Evolutionary conservation across 2,888 invertebrate genomes (phyloP).

Genomic region (Dasypogon diadema): DNA sequence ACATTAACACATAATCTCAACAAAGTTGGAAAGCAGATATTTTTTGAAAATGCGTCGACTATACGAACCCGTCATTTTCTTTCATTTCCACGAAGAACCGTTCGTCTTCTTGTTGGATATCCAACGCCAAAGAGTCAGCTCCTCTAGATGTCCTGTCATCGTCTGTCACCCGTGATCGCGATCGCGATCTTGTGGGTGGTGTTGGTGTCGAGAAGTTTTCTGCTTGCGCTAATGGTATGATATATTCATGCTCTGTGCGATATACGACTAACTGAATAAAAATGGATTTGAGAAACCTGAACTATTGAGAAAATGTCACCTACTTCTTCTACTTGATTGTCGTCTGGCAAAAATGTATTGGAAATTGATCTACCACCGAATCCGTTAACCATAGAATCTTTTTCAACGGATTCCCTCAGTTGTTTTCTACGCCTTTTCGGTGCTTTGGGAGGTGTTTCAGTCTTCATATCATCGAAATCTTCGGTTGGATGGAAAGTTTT

Average conservation of each 20-base stretch:
- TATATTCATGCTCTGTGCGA: slow-evolving; percentile 76
- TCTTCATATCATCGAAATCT: slow-evolving; percentile 40
- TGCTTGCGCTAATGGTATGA: slow-evolving; percentile 72
- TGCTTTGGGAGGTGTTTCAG: slow-evolving; percentile 64
- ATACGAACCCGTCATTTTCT: slow-evolving; percentile 66
- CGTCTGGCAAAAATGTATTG: slow-evolving; percentile 65
- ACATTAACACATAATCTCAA: background rate
- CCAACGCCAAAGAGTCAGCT: slow-evolving; percentile 75
- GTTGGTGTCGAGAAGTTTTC: slow-evolving; percentile 72
- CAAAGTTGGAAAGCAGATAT: background rate
- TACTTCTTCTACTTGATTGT: slow-evolving; percentile 65
- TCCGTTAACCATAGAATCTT: slow-evolving; percentile 67
- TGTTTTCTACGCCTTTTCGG: slow-evolving; percentile 67
- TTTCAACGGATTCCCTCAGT: slow-evolving; percentile 61
- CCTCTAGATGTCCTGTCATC: slow-evolving; percentile 80
- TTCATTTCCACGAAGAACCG: slow-evolving; percentile 67
- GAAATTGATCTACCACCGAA: slow-evolving; percentile 68
- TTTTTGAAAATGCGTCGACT: background rate
- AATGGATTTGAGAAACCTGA: background rate
- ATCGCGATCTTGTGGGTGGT: slow-evolving; percentile 72
- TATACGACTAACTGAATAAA: slow-evolving; percentile 74
- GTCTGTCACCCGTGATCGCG: slow-evolving; percentile 71
- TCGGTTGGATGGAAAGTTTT: slow-evolving; percentile 11
- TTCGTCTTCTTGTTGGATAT: slow-evolving; percentile 65
- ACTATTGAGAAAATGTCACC: slow-evolving; percentile 55